Evolutionary conservation across 1,140 invertebrate species (phyloP), one percentile per base, ranked within the genome.

Genomic region (Heliothis virescens): DNA sequence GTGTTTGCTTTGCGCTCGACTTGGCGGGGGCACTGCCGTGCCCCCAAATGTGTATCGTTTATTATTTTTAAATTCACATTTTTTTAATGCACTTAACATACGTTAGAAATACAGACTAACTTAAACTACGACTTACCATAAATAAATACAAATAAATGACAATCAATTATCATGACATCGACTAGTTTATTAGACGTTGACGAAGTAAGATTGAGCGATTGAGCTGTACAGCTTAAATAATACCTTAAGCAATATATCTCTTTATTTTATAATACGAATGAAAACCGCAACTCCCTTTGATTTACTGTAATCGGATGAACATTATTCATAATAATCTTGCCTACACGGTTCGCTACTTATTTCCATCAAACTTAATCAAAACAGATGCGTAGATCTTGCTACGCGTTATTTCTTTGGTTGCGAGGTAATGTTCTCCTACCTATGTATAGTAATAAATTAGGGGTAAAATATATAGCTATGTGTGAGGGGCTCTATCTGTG

Each of bases 311-410:
- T 62, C 59, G 26, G 59, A 62, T 62, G 26, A 62, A 62, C 13
- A 62, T 62, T 29, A 62, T 34, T 62, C 59, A 62, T 62, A 34
- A 62, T 62, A 34, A 62, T 29, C 21, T n/a, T 62, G 26, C 26
- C 3, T 5, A 29, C 26, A 34, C 26, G 59, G 59, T 62, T 62
- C 15, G 26, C 13, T 62, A 34, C 26, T 62, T 62, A 62, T 62
- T 15, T 29, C 26, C 26, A 62, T 60, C 21, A 62, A 34, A 34
- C 12, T 62, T 62, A 34, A 62, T 62, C 59, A 62, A 62, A 62
- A 57, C 16, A 57, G 16, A 57, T 57, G 55, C 2, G 16, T 16
- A 9, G 5, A 41, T 41, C 34, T 41, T 41, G 21, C 53, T 0
- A 16, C 7, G n/a, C 55, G 55, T 57, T 57, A 57, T 57, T 57